Evolutionary conservation across 2,113 vertebrate species (phyloP).

Genomic region (Bos indicus): DNA sequence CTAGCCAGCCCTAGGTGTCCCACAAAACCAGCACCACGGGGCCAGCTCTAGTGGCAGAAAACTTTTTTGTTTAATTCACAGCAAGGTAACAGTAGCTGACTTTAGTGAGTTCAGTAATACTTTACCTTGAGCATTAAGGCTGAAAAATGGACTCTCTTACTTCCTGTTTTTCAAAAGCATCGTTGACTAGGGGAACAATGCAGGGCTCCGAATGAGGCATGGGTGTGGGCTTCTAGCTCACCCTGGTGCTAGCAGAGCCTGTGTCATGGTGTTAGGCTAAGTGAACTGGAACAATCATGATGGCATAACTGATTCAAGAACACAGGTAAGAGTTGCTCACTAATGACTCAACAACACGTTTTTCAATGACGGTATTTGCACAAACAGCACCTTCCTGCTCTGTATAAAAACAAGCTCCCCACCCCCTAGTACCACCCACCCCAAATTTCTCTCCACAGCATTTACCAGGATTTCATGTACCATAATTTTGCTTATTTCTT

Average conservation of each 20-base stretch:
- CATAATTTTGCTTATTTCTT: background rate
- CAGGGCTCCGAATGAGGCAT: background rate
- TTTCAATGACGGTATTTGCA: background rate
- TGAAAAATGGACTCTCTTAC: conserved; percentile 7
- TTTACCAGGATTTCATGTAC: background rate
- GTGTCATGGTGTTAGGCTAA: background rate
- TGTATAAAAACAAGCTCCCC: background rate
- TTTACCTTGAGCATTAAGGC: background rate
- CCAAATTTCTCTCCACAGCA: background rate
- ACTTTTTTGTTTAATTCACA: background rate
- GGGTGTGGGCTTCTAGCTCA: background rate
- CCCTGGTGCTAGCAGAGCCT: background rate
- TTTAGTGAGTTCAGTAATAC: background rate
- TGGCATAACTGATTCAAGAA: background rate
- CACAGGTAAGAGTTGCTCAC: background rate
- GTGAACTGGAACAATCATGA: background rate
- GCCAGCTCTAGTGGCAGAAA: background rate
- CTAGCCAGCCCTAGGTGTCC: background rate
- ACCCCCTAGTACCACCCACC: background rate
- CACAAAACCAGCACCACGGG: background rate
- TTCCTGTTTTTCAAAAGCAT: conserved; percentile 64
- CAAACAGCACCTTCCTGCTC: background rate
- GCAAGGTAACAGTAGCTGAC: background rate
- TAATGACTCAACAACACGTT: background rate
- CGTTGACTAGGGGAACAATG: background rate